These are phyloP conservation scores for Picathartes gymnocephalus DNA, from an alignment of 2,113 vertebrate genomes.

Conservation along the genomic window DNA sequence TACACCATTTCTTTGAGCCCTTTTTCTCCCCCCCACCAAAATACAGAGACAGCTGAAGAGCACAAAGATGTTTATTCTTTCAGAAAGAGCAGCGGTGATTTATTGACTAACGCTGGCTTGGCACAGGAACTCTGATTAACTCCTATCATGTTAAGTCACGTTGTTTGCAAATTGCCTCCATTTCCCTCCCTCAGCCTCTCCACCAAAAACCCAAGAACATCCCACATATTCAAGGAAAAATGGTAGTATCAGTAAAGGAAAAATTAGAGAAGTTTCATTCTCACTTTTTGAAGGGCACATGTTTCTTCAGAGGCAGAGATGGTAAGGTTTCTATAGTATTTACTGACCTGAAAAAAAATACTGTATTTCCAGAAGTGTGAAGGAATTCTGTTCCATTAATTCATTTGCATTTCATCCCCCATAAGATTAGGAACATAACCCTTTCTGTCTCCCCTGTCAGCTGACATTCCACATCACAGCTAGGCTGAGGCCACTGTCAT, in stretches of 20 bases:
- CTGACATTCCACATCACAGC: neutral
- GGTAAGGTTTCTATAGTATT: neutral
- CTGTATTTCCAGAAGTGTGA: neutral
- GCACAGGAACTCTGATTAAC: neutral
- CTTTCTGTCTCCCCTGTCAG: neutral
- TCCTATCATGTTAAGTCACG: neutral
- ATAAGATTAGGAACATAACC: slow-evolving; percentile 12
- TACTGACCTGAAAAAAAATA: slow-evolving; percentile 9
- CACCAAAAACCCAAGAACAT: neutral
- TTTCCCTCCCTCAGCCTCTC: neutral
- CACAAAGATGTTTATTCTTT: slow-evolving; percentile 4
- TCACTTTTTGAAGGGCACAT: neutral
- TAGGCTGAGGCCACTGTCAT: neutral
- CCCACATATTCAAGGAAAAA: neutral
- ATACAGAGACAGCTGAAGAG: neutral
- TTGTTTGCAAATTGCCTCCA: neutral
- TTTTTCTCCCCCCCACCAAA: neutral
- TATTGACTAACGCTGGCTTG: neutral
- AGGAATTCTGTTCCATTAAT: slow-evolving; percentile 17
- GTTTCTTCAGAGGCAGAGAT: neutral
- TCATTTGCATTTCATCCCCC: slow-evolving; percentile 24
- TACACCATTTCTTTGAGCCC: neutral
- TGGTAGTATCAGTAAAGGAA: neutral
- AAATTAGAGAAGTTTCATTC: neutral
- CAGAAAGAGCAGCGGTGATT: neutral